Conservation (phyloP, 2,797 vertebrate species). For the Crocodylus rhombifer region DNA sequence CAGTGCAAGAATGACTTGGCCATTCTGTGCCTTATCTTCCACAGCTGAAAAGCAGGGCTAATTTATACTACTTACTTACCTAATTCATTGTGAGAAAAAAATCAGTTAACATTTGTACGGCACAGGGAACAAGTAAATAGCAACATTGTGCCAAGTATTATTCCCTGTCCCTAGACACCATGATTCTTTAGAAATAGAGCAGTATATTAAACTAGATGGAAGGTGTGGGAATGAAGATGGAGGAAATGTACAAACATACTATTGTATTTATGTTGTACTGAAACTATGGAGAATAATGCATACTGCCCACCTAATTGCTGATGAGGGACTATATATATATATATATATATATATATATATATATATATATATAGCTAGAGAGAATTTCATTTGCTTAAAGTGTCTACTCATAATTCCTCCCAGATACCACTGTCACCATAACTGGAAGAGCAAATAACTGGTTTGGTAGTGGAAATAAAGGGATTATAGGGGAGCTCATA, state of each 20-base stretch:
- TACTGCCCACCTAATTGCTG: neutral
- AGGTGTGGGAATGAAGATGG: slow-evolving; percentile 6
- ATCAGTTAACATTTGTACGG: slow-evolving; percentile 54
- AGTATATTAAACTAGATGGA: slow-evolving; percentile 50
- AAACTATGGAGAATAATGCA: slow-evolving; percentile 25
- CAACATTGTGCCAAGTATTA: slow-evolving; percentile 51
- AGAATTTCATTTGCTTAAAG: no score
- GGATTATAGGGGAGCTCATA: no score
- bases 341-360: no score
- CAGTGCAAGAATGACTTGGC: neutral
- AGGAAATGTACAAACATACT: slow-evolving; percentile 37
- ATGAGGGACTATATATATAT: neutral
- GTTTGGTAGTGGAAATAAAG: no score
- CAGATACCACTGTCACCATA: no score
- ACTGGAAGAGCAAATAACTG: no score
- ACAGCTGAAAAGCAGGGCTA: slow-evolving; percentile 24
- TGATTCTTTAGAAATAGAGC: slow-evolving; percentile 50
- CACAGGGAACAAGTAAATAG: slow-evolving; percentile 48
- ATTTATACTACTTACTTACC: slow-evolving; percentile 52
- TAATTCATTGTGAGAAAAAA: neutral
- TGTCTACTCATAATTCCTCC: no score
- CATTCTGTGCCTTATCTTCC: slow-evolving; percentile 17
- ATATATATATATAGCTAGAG: no score
- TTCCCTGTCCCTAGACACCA: slow-evolving; percentile 29
- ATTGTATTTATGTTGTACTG: slow-evolving; percentile 19